Conservation (phyloP, 2,888 invertebrate genomes). For the Amphimallon solstitiale region DNA sequence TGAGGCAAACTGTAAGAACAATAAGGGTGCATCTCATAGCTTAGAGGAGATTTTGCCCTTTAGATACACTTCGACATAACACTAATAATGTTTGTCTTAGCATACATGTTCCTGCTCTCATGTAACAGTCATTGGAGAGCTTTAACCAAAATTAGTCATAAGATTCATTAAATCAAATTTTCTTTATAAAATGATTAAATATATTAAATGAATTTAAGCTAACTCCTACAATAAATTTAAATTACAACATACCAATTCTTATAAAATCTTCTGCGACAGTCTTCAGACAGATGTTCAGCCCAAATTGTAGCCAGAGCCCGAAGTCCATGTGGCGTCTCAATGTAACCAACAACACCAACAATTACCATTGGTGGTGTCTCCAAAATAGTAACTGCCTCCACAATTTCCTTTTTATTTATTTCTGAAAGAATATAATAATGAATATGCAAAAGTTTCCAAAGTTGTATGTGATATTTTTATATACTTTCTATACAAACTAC, state of each 20-base stretch:
- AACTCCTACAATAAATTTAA: slow-evolving; percentile 58
- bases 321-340: slow-evolving; percentile 97
- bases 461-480: neutral
- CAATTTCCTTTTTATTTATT: slow-evolving; percentile 99
- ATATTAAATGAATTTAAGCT: neutral
- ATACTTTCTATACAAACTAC: too few relatives aligned
- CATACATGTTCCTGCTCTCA: slow-evolving; percentile 68
- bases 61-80: slow-evolving; percentile 52
- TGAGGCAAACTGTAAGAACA: slow-evolving; percentile 50
- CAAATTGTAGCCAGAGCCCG: slow-evolving; percentile 95
- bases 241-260: slow-evolving; percentile 91
- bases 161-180: too few relatives aligned
- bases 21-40: slow-evolving; percentile 75
- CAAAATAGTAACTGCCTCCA: slow-evolving; percentile 97
- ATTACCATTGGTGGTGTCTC: slow-evolving; percentile 99
- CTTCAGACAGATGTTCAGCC: slow-evolving; percentile 99
- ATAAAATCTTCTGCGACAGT: slow-evolving; percentile 98
- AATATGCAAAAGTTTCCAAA: neutral
- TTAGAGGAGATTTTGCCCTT: slow-evolving; percentile 74
- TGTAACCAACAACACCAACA: slow-evolving; percentile 98
- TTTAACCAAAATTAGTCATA: slow-evolving; percentile 47
- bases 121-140: slow-evolving; percentile 76
- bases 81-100: slow-evolving; percentile 45
- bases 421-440: slow-evolving; percentile 69
- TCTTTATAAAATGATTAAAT: neutral